Percentiles rank a stretch among this genome's conserved stretches.
Conservation (phyloP, 2,888 invertebrate genomes). For the Macroteleia sp. region DNA sequence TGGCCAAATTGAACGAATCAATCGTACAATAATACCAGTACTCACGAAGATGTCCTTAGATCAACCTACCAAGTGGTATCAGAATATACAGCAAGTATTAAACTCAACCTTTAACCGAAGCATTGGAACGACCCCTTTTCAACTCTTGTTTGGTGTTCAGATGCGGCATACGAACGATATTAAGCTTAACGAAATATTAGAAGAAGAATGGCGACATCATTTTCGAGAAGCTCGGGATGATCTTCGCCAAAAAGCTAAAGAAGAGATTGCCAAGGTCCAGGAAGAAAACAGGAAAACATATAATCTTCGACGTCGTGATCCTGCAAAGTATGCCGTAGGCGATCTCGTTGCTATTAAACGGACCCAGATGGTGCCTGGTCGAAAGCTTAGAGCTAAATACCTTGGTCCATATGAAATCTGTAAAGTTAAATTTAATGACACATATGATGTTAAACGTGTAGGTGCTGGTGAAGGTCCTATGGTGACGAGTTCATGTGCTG, state of each 20-base stretch:
- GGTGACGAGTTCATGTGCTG: background rate
- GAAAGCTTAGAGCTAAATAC: constrained; percentile 66
- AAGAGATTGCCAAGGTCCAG: constrained; percentile 45
- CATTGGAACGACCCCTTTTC: constrained; percentile 53
- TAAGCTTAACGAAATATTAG: background rate
- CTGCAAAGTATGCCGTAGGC: constrained; percentile 57
- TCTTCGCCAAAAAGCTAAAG: constrained; percentile 14
- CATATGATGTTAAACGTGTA: constrained; percentile 32
- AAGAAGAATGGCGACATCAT: background rate
- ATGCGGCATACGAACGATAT: constrained; percentile 11
- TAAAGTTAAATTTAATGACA: constrained; percentile 21
- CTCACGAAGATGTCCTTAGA: constrained; percentile 74
- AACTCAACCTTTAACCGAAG: constrained; percentile 70
- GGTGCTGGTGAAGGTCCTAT: constrained; percentile 38
- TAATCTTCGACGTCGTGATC: constrained; percentile 26
- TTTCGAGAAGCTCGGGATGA: background rate
- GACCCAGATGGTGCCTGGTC: constrained; percentile 52
- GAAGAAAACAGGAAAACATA: constrained; percentile 51
- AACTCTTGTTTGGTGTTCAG: constrained; percentile 13
- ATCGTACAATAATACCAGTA: constrained; percentile 70
- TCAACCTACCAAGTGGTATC: constrained; percentile 72
- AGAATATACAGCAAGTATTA: constrained; percentile 67
- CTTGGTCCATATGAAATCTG: constrained; percentile 1
- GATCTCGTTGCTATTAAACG: constrained; percentile 75
- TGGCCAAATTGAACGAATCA: constrained; percentile 68